These are phyloP conservation scores for Callosobruchus maculatus DNA, from an alignment of 2,888 invertebrate genomes.

Conservation along the genomic window DNA sequence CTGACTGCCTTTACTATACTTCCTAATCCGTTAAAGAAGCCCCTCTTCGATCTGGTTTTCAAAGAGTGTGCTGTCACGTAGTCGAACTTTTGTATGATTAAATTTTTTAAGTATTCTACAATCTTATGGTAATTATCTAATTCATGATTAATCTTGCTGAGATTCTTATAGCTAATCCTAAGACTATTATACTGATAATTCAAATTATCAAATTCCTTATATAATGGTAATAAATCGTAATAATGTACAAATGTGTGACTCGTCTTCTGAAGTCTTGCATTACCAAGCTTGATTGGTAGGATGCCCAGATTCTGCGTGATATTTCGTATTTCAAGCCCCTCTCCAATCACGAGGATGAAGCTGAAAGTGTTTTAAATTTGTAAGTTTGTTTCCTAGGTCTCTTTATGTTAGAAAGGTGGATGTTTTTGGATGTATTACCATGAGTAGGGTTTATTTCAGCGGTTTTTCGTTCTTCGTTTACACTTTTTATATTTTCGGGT, in stretches of 20 bases:
- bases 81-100: background rate
- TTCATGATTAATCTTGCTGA: background rate
- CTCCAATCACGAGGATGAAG: background rate
- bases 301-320: background rate
- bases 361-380: background rate
- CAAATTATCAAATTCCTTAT: background rate
- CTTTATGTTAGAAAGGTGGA: background rate
- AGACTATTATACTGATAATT: background rate
- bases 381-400: background rate
- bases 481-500: background rate
- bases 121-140: background rate
- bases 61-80: background rate
- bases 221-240: background rate
- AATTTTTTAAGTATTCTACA: background rate
- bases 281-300: background rate
- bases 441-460: background rate
- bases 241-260: background rate
- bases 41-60: background rate
- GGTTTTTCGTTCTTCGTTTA: background rate
- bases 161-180: background rate
- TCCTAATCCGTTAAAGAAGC: background rate
- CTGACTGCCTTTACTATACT: constrained; percentile 4
- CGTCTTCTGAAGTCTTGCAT: background rate
- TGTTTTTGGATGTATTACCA: no score
- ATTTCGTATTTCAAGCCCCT: background rate